These are phyloP conservation scores for Cryptocephalus moraei DNA, from an alignment of 2,888 invertebrate genomes.

Conservation along the genomic window DNA sequence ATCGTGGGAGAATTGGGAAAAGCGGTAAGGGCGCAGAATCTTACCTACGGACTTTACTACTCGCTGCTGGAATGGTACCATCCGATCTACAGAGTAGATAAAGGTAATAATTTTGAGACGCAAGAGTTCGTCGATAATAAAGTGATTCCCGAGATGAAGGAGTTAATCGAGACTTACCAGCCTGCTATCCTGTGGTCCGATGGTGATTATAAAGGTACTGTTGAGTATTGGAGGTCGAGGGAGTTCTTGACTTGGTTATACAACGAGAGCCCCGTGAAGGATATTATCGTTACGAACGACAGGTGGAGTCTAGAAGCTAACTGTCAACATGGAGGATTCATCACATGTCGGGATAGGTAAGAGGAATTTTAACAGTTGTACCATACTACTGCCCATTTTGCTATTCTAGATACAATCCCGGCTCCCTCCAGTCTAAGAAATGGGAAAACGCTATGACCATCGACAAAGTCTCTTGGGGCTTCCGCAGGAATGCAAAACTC, in stretches of 20 bases:
- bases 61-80: slow-evolving; percentile 85
- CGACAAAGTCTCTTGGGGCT: slow-evolving; percentile 82
- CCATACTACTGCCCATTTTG: no score
- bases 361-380: no score
- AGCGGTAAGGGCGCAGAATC: slow-evolving; percentile 50
- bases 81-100: slow-evolving; percentile 67
- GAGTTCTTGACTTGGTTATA: slow-evolving; percentile 81
- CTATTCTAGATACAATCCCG: no score
- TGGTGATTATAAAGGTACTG: no score
- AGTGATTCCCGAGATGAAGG: no score
- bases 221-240: no score
- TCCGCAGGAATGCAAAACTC: slow-evolving; percentile 58
- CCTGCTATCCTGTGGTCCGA: no score
- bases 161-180: no score
- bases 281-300: slow-evolving; percentile 86
- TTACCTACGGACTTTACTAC: slow-evolving; percentile 78
- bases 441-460: slow-evolving; percentile 96
- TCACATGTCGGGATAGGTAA: slow-evolving; percentile 74
- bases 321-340: slow-evolving; percentile 84
- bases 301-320: slow-evolving; percentile 76
- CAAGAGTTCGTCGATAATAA: slow-evolving; percentile 59
- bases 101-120: slow-evolving; percentile 49
- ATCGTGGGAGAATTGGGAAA: slow-evolving; percentile 48
- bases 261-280: no score
- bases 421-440: slow-evolving; percentile 63